Conservation (phyloP, 2,888 invertebrate genomes). For the Xanthia togata region DNA sequence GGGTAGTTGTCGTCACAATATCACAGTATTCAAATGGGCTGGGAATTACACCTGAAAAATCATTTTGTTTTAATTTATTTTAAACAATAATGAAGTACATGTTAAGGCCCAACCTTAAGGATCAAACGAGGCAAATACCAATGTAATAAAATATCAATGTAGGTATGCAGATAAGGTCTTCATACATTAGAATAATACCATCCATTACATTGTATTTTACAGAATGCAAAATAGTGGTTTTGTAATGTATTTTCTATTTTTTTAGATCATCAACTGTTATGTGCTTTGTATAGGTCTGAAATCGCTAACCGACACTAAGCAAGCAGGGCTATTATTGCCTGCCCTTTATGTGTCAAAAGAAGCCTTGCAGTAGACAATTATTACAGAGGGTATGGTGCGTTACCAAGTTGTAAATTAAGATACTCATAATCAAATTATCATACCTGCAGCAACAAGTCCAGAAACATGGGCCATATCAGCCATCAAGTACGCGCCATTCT, state of each 20-base stretch:
- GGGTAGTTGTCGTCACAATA: slow-evolving; percentile 98
- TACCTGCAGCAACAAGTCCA: slow-evolving; percentile 96
- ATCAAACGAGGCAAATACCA: neutral
- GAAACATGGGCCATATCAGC: slow-evolving; percentile 99
- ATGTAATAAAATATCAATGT: neutral
- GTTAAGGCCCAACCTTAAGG: neutral
- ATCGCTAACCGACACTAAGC: neutral
- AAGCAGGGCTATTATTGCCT: neutral
- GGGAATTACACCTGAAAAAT: slow-evolving; percentile 92
- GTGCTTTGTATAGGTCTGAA: neutral
- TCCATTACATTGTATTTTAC: neutral
- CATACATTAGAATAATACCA: neutral
- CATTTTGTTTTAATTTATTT: slow-evolving; percentile 3
- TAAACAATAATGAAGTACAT: neutral
- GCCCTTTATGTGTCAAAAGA: neutral
- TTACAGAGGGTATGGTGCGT: neutral
- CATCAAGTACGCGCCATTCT: slow-evolving; percentile 96
- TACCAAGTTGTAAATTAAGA: neutral
- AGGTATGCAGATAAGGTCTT: slow-evolving; percentile 2
- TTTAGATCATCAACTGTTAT: neutral
- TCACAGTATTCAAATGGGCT: slow-evolving; percentile 97
- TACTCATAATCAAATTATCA: neutral
- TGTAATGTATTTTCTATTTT: neutral
- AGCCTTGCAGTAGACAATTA: neutral
- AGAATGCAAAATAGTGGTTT: neutral